Percentiles rank a stretch among this genome's conserved stretches.
Conservation (phyloP, 2,888 invertebrate genomes). For the Muscina levida region DNA sequence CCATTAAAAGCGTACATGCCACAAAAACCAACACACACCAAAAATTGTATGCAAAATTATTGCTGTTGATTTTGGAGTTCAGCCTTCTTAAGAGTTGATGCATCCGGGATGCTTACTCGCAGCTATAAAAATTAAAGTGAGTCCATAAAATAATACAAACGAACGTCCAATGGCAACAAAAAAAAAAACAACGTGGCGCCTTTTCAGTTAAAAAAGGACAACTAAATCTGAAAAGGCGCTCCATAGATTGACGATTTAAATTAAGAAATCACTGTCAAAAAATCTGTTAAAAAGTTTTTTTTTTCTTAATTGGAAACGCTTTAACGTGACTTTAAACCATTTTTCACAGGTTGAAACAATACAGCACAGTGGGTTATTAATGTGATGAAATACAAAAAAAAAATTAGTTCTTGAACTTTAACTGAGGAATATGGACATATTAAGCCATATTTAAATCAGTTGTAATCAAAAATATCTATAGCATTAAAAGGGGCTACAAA, state of each 20-base stretch:
- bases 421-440: too few species aligned
- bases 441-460: too few species aligned
- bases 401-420: too few species aligned
- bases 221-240: slow-evolving; percentile 54
- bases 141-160: slow-evolving; percentile 24
- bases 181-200: slow-evolving; percentile 67
- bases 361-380: too few species aligned
- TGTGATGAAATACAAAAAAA: too few species aligned
- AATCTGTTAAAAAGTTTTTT: slow-evolving; percentile 71
- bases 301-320: too few species aligned
- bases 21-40: slow-evolving; percentile 39
- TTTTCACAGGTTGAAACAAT: too few species aligned
- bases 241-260: slow-evolving; percentile 69
- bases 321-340: too few species aligned
- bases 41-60: slow-evolving; percentile 60
- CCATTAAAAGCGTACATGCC: slow-evolving; percentile 45
- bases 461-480: too few species aligned
- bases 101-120: slow-evolving; percentile 38
- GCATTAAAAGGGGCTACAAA: too few species aligned
- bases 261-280: slow-evolving; percentile 75
- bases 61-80: slow-evolving; percentile 4
- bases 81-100: slow-evolving; percentile 43
- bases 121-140: slow-evolving; percentile 23
- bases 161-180: slow-evolving; percentile 20
- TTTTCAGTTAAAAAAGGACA: slow-evolving; percentile 14